Evolutionary conservation across 2,797 vertebrate species (phyloP), one percentile per base, ranked within the genome.

Genomic region (Euthynnus affinis): DNA sequence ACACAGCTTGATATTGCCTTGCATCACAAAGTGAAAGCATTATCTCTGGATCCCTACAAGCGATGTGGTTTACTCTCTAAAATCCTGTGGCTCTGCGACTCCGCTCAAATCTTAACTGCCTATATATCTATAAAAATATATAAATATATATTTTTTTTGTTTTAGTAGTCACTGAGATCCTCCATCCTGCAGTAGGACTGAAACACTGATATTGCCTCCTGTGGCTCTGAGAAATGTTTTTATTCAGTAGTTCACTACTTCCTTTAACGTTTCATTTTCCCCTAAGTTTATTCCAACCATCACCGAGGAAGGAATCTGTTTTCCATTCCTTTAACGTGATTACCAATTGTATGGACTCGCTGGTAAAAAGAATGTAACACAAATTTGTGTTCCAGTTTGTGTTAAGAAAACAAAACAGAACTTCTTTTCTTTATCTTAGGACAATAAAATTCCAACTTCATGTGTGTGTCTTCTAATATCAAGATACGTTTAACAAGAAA

Each of bases 1-100:
- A 91, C 90, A 88, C 90, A 83, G 72, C 95, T 94, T 95, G 96
- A 97, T 96, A 96, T 94, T 91, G 96, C 95, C 94, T 94, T 91
- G 92, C 92, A 95, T 96, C 94, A 93, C 94, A 93, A 94, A 95
- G 92, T 84, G 93, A 93, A 96, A 90, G 90, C 89, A 94, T 96
- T 96, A 96, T 97, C 94, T 94, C 89, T 89, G 96, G 95, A 96
- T 97, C 94, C 70, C 89, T 88, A 90, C 92, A 88, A 79, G 81
- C 93, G 91, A 95, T 95, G 95, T 89, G 91, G 90, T 91, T 91
- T 89, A 94, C 84, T 88, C 86, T 93, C 87, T 87, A 90, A 96
- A 95, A 95, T 92, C 91, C 89, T 85, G 87, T 86, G 83, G 88
- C 88, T 92, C 69, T 5, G 32, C 61, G 80, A 85, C 93, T 95